Evolutionary conservation across 2,113 vertebrate species (phyloP), one percentile per base, ranked within the genome.

Genomic region (Aramus guarauna): DNA sequence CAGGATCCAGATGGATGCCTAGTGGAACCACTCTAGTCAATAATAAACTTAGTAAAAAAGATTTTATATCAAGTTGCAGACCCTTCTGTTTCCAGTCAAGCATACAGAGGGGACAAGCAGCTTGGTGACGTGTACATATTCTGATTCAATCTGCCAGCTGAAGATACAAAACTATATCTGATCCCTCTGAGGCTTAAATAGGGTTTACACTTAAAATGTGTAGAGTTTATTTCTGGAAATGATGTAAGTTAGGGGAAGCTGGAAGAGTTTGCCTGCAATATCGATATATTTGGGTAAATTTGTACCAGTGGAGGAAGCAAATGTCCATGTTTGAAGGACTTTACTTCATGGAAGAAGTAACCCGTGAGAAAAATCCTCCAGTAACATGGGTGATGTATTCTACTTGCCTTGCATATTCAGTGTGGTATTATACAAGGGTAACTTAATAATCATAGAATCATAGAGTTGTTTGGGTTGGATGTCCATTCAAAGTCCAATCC

Each of bases 1-100:
- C 86, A 69, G 62, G 43, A 87, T 92, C 80, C 92, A 92, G 59
- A 93, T 91, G 86, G 88, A 91, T 86, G 59, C 52, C 55, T 89
- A 78, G 52, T 94, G 85, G 56, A 95, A 93, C 59, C 36, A 83
- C 63, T 80, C 30, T 53, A 92, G 52, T 94, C 83, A 94, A 90
- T 96, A 96, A 95, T 60, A 91, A 94, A 88, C 50, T 85, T 76
- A 91, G 77, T 47, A 90, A 91, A 95, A 97, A 73, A 85, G 53
- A 79, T 76, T 90, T 92, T 91, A 60, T 47, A 52, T 69, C 80
- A 80, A 78, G 55, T 78, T 83, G 62, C 41, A 84, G 79, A 86
- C 52, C 69, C 78, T 95, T 94, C 85, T 94, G 64, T 93, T 96
- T 92, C 86, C 75, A 96, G 71, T 95, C 80, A 94, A 81, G 73